Evolutionary conservation across 1,140 invertebrate genomes (phyloP), one percentile per base, ranked within the genome.

Genomic region (Apis dorsata): DNA sequence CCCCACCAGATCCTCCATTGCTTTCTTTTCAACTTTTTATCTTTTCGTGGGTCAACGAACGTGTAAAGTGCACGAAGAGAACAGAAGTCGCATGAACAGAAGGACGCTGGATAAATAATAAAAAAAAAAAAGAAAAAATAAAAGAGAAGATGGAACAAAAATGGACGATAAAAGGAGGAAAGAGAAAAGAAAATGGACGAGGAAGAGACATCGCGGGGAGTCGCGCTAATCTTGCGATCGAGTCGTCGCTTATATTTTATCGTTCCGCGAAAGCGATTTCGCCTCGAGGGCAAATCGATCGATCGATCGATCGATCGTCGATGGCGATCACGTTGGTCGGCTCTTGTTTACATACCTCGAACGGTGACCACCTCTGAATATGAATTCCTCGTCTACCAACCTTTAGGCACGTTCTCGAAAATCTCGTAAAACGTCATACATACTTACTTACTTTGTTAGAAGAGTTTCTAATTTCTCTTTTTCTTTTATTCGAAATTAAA

Each of bases 271-370:
- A 88, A 84, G 88, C 76, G 83, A 88, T 80, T 53, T 69, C 86
- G 72, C 88, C 81, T 83, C 51, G 76, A 49, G 51, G 79, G 53
- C 71, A 84, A 57, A 51, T 76, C 57, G 74, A 51, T 71, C 57
- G 51, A 87, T 78, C 75, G 76, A 88, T 86, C 53, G 81, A 88
- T 86, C 85, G 88, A 91, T 91, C 87, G 80, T 71, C 85, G 57
- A 93, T 93, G 89, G 81, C 79, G 86, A 90, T 92, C 92, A 93
- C 92, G 92, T 93, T 90, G 90, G 76, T 80, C 80, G 87, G 75
- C 86, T 88, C 90, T 92, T 93, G 91, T 93, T 93, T 93, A 93
- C 92, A 92, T 92, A 92, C 87, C 85, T 90, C 12, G 81, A 84
- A 65, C 71, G 62, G 84, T 88, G 84, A 89, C 90, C 81, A 72